Evolutionary conservation across 1,140 invertebrate genomes (phyloP).

Genomic region (Halotydeus destructor): DNA sequence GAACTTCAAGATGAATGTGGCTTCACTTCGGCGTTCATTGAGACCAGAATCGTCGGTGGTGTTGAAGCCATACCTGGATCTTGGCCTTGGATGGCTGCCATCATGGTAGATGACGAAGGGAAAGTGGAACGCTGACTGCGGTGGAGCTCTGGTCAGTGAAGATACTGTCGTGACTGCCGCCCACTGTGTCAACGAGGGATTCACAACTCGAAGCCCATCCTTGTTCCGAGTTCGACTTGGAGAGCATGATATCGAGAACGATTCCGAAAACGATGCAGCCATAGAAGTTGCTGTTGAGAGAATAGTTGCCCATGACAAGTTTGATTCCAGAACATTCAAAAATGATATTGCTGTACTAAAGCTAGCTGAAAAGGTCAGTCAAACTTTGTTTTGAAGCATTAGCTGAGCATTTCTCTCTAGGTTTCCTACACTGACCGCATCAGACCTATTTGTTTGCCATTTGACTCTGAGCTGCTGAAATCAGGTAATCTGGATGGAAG

Average conservation of each 20-base stretch:
- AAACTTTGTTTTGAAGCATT: slow-evolving; percentile 1
- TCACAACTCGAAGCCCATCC: background rate
- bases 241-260: slow-evolving; percentile 20
- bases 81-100: slow-evolving; percentile 17
- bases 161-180: slow-evolving; percentile 84
- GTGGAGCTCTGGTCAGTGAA: slow-evolving; percentile 53
- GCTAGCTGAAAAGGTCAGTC: slow-evolving; percentile 30
- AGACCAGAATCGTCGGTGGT: slow-evolving; percentile 15
- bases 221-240: slow-evolving; percentile 20
- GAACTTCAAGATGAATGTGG: slow-evolving; percentile 1
- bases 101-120: slow-evolving; percentile 1
- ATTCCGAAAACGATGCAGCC: slow-evolving; percentile 15
- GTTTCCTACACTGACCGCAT: slow-evolving; percentile 63
- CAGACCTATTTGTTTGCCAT: slow-evolving; percentile 74
- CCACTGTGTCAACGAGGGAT: slow-evolving; percentile 53
- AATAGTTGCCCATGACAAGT: slow-evolving; percentile 60
- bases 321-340: slow-evolving; percentile 33
- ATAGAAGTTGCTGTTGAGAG: slow-evolving; percentile 27
- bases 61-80: slow-evolving; percentile 10
- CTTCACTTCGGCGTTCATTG: background rate
- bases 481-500: slow-evolving; percentile 14
- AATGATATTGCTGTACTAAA: slow-evolving; percentile 52
- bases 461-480: slow-evolving; percentile 18
- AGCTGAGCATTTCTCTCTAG: slow-evolving; percentile 22
- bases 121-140: background rate